Percentiles rank a stretch among this genome's conserved stretches.
phyloP scores from a whole-genome alignment of 2,888 invertebrate species.

The Chymomyza amoena region DNA sequence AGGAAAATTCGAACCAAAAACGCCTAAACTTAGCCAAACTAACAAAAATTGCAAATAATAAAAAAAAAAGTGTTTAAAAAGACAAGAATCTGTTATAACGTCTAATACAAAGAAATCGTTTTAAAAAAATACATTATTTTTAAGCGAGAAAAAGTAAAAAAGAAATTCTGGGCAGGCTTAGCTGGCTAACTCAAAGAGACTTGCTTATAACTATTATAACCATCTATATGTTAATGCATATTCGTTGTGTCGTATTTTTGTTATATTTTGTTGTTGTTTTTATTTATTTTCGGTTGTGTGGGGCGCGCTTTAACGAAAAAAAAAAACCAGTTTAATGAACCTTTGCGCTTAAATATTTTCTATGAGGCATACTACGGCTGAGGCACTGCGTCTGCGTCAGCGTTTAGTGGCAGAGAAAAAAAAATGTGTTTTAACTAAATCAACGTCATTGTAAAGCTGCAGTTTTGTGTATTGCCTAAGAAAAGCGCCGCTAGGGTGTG shows the following conservation, averaged over 20 bases:
- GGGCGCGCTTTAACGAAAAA: conserved; percentile 44
- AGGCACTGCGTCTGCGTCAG: conserved; percentile 30
- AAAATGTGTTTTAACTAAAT: conserved; percentile 24
- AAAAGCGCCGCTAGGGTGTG: conserved; percentile 49
- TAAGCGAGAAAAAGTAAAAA: conserved; percentile 3
- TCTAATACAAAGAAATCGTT: conserved; percentile 41
- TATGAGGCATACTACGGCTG: conserved; percentile 21
- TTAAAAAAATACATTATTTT: conserved; percentile 21
- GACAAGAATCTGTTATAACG: conserved; percentile 27
- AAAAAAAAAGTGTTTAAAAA: conserved; percentile 17
- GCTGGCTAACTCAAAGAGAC: background rate
- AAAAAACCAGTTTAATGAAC: conserved; percentile 77
- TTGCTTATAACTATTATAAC: background rate
- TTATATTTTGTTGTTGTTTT: background rate
- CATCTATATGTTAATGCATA: background rate
- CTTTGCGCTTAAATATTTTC: conserved; percentile 64
- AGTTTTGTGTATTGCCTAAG: background rate
- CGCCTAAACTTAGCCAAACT: conserved; percentile 11
- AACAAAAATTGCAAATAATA: conserved; percentile 30
- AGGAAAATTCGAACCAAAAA: conserved; percentile 33
- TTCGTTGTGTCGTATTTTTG: background rate
- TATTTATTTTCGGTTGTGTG: conserved; percentile 21
- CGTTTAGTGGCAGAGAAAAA: conserved; percentile 17
- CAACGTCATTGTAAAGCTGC: conserved; percentile 26
- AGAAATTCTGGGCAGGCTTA: conserved; percentile 10